These are phyloP conservation scores for Seira ritae DNA, from an alignment of 2,888 invertebrate genomes.

Conservation along the genomic window DNA sequence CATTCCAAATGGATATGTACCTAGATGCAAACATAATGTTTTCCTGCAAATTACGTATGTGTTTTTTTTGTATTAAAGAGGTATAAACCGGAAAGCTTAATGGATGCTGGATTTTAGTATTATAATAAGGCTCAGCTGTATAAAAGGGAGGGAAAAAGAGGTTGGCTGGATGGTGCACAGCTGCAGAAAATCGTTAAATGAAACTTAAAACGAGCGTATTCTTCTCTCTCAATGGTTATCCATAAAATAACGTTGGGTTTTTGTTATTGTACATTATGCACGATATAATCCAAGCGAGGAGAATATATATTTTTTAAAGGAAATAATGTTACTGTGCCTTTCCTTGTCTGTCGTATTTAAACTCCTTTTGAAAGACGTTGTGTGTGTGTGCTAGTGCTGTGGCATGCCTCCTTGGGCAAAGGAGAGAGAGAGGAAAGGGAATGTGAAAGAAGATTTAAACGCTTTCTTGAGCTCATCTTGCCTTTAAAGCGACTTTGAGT, in stretches of 20 bases:
- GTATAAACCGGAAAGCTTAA: no score
- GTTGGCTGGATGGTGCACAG: constrained; percentile 50
- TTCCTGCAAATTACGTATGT: constrained; percentile 1
- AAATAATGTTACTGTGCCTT: background rate
- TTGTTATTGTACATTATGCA: constrained; percentile 40
- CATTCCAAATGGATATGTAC: background rate
- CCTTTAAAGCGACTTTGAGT: background rate
- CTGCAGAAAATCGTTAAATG: constrained; percentile 65
- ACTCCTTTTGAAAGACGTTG: background rate
- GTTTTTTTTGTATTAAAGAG: background rate
- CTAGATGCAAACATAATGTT: constrained; percentile 3
- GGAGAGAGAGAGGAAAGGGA: background rate
- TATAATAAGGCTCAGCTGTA: background rate
- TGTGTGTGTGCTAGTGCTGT: no score
- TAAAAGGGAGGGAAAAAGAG: background rate
- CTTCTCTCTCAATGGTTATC: constrained; percentile 23
- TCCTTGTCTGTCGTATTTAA: background rate
- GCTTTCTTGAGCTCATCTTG: background rate
- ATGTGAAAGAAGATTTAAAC: background rate
- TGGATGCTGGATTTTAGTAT: no score
- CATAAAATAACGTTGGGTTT: constrained; percentile 32
- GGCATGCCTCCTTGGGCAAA: background rate
- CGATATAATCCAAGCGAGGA: constrained; percentile 25
- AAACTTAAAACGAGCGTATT: constrained; percentile 61
- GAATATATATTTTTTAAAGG: background rate